Evolutionary conservation across 2,888 invertebrate species (phyloP).

Genomic region (Agrenia bidenticulata): DNA sequence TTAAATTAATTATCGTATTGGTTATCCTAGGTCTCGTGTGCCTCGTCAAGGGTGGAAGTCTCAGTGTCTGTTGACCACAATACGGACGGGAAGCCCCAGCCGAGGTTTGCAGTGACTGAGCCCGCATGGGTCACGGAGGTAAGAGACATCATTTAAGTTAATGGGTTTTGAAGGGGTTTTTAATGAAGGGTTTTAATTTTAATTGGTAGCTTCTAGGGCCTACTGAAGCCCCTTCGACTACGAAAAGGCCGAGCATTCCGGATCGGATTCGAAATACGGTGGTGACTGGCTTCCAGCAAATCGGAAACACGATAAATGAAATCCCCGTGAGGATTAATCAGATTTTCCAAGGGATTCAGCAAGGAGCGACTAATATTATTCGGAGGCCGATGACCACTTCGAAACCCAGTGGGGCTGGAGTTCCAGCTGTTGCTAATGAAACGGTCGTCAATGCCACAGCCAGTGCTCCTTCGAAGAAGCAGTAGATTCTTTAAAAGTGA

Average conservation of each 20-base stretch:
- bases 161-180: not conserved
- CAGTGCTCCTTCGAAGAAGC: too few relatives aligned
- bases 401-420: not conserved
- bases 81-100: too few relatives aligned
- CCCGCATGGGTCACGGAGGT: constrained; percentile 13
- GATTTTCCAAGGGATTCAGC: constrained; percentile 31
- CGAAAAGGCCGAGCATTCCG: constrained; percentile 21
- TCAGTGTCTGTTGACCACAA: not conserved
- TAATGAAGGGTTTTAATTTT: not conserved
- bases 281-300: constrained; percentile 19
- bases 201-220: constrained; percentile 5
- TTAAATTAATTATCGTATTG: too few relatives aligned
- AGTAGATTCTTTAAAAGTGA: too few relatives aligned
- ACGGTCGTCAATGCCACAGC: not conserved
- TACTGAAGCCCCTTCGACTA: constrained; percentile 17
- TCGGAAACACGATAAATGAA: constrained; percentile 20
- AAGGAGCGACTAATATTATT: constrained; percentile 26
- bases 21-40: not conserved
- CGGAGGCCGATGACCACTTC: constrained; percentile 3
- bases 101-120: not conserved
- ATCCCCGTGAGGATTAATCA: constrained; percentile 22
- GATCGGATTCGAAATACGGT: constrained; percentile 30
- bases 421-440: not conserved
- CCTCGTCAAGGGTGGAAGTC: not conserved
- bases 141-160: not conserved